Evolutionary conservation across 2,797 vertebrate genomes (phyloP).

Genomic region (Sciurus vulgaris): DNA sequence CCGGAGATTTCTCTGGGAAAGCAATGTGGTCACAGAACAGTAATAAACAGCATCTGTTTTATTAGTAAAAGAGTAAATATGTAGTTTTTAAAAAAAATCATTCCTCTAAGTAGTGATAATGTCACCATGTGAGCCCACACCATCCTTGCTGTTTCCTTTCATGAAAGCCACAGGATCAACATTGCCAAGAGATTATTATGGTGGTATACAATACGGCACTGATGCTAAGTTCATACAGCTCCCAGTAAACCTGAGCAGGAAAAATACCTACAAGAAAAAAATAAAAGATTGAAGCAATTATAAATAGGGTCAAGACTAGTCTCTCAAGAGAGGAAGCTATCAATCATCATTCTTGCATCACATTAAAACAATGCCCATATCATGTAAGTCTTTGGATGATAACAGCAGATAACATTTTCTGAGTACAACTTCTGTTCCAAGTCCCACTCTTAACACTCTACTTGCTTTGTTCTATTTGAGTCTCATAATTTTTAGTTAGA

Average conservation of each 20-base stretch:
- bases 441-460: background rate
- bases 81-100: background rate
- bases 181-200: background rate
- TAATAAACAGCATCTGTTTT: constrained; percentile 18
- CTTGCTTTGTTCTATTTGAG: constrained; percentile 46
- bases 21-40: background rate
- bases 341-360: background rate
- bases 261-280: background rate
- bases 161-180: background rate
- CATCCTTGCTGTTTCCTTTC: background rate
- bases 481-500: background rate
- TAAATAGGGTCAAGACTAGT: background rate
- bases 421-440: background rate
- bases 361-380: background rate
- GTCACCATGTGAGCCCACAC: background rate
- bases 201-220: background rate
- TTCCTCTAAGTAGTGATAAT: background rate
- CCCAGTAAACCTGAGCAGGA: background rate
- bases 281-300: background rate
- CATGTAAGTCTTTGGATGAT: background rate
- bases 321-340: background rate
- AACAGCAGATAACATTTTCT: background rate
- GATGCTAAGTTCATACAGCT: background rate
- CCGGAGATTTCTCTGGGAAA: constrained; percentile 28
- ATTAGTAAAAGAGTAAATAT: background rate